A percentile compares a stretch with the other conserved stretches of the same genome.
These are phyloP conservation scores for Brachyopa scutellaris DNA, from an alignment of 2,888 invertebrate species.

Conservation along the genomic window DNA sequence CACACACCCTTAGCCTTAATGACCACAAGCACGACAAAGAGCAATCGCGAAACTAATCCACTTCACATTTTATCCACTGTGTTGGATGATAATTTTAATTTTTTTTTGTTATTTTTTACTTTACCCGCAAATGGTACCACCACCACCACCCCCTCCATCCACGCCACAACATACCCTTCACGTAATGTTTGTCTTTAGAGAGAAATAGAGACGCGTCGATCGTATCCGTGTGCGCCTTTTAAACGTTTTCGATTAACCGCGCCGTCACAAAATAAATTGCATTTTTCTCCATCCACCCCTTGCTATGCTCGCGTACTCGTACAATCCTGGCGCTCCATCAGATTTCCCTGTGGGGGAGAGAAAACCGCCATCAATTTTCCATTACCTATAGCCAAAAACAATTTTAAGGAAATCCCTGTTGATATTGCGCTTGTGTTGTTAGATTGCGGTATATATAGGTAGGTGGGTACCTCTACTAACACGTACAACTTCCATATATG, in stretches of 20 bases:
- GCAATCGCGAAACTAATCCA: constrained; percentile 72
- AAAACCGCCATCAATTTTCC: constrained; percentile 73
- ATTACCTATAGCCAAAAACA: constrained; percentile 72
- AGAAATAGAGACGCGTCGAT: constrained; percentile 71
- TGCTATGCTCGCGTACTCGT: background rate
- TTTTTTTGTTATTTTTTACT: constrained; percentile 14
- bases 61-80: constrained; percentile 68
- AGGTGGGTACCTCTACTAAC: constrained; percentile 1
- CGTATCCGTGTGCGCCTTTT: constrained; percentile 71
- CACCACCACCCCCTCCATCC: background rate
- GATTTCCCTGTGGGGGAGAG: constrained; percentile 58
- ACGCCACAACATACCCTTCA: background rate
- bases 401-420: constrained; percentile 69
- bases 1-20: constrained; percentile 64
- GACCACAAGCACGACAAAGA: constrained; percentile 68
- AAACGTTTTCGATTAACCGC: constrained; percentile 73
- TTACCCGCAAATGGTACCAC: constrained; percentile 37
- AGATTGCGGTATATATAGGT: no score
- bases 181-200: constrained; percentile 69
- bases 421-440: constrained; percentile 26
- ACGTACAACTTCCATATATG: constrained; percentile 41
- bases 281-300: constrained; percentile 47
- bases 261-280: constrained; percentile 73
- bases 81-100: constrained; percentile 64
- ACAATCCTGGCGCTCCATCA: constrained; percentile 29